Evolutionary conservation across 92 coral and sea anemone species (phyloP), one percentile per base, ranked within the genome.

Genomic region (Anthopleura xanthogrammica): DNA sequence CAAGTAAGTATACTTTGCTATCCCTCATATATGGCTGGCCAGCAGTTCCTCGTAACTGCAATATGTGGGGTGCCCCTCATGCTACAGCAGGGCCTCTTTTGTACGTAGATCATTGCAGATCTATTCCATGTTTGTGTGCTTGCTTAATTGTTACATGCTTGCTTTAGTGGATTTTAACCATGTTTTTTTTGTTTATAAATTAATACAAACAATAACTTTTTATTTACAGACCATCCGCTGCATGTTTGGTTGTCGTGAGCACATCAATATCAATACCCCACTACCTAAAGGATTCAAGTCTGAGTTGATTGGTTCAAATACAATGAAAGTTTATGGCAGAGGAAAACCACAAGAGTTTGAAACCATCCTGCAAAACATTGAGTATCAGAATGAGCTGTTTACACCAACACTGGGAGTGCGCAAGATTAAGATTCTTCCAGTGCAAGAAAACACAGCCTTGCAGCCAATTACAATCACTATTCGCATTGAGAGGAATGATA

Each of bases 341-440:
- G 99, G 99, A 41, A 75, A 88, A 29, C 95, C 98, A 5, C 82
- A 89, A 50, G 91, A 90, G 40, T 94, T 97, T 48, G 86, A 94
- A 70, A 92, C 56, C 36, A 77, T 91, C 71, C 91, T 97, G 52
- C 93, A 82, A 40, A 89, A 80, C 77, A 71, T 97, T 65, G 93
- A 87, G 72, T 96, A 96, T 89, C 88, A 90, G 76, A 96, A 96
- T 78, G 94, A 92, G 78, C 90, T 95, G 41, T 71, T 91, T 60
- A 72, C 92, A 5, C 99, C 99, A 19, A 96, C 99, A 41, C 83
- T 86, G 57, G 99, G 99, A 46, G 88, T 78, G 17, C 90, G 99
- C 85, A 82, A 90, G 17, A 72, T 96, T 78, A 84, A 84, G 72
- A 89, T 94, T 40, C 13, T 75, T 42, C 48, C 94, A 76, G 86